phyloP scores from a whole-genome alignment of 2,888 invertebrate species.

The Anthophora plumipes region DNA sequence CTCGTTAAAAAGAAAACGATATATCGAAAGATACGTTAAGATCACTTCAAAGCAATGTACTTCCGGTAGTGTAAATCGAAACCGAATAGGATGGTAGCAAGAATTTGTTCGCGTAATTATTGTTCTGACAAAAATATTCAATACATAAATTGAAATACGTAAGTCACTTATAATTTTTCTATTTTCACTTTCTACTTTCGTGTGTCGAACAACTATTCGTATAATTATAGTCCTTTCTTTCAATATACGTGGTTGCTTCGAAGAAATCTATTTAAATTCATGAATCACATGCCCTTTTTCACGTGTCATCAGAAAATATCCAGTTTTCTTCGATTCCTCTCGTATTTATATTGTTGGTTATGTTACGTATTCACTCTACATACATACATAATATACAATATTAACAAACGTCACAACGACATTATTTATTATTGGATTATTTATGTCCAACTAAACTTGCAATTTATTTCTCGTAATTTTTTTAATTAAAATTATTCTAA shows the following conservation, averaged over 20 bases:
- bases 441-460: not conserved
- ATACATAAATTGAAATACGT: not conserved
- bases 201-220: not conserved
- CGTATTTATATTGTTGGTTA: not conserved
- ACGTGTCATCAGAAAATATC: not conserved
- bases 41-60: conserved; percentile 1
- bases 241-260: not conserved
- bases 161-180: not conserved
- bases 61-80: conserved; percentile 33
- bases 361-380: not conserved
- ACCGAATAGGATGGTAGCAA: not conserved
- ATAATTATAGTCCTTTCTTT: not conserved
- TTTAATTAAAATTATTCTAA: not conserved
- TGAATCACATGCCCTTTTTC: not conserved
- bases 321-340: not conserved
- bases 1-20: conserved; percentile 7
- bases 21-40: not conserved
- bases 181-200: not conserved
- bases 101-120: not conserved
- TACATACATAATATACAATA: not conserved
- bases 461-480: not conserved
- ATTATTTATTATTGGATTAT: not conserved
- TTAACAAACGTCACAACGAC: not conserved
- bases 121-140: conserved; percentile 8
- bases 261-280: not conserved